Evolutionary conservation across 2,113 vertebrate species (phyloP).

Genomic region (Carassius gibelio): DNA sequence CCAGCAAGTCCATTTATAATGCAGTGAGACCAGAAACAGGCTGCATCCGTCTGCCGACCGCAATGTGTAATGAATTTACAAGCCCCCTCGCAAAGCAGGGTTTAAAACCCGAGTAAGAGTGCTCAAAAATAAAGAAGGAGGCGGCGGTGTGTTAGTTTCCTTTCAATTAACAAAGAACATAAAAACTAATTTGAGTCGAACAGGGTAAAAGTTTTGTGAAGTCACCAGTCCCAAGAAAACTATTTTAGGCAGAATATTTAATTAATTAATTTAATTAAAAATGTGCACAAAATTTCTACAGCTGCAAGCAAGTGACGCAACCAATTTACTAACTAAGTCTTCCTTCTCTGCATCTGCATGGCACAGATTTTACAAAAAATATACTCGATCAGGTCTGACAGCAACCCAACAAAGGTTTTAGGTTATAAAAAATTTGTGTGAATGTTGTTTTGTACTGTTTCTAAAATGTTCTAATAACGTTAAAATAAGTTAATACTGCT

Average conservation of each 20-base stretch:
- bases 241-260: background rate
- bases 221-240: slow-evolving; percentile 16
- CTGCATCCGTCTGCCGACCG: slow-evolving; percentile 63
- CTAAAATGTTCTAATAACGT: background rate
- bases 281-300: background rate
- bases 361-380: no score
- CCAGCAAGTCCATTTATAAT: slow-evolving; percentile 81
- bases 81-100: slow-evolving; percentile 59
- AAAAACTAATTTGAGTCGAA: slow-evolving; percentile 28
- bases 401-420: no score
- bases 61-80: slow-evolving; percentile 75
- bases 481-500: no score
- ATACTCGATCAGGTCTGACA: no score
- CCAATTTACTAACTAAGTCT: no score
- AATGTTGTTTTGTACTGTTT: no score
- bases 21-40: slow-evolving; percentile 61
- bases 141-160: slow-evolving; percentile 66
- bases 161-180: slow-evolving; percentile 58
- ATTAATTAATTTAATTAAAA: background rate
- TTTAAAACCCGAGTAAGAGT: slow-evolving; percentile 69
- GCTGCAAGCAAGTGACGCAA: background rate
- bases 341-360: no score
- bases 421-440: no score
- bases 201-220: slow-evolving; percentile 14
- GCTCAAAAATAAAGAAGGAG: slow-evolving; percentile 64